A percentile compares a stretch with the other conserved stretches of the same genome.
phyloP scores from a whole-genome alignment of 2,888 invertebrate species.

The Luffia ferchaultella region DNA sequence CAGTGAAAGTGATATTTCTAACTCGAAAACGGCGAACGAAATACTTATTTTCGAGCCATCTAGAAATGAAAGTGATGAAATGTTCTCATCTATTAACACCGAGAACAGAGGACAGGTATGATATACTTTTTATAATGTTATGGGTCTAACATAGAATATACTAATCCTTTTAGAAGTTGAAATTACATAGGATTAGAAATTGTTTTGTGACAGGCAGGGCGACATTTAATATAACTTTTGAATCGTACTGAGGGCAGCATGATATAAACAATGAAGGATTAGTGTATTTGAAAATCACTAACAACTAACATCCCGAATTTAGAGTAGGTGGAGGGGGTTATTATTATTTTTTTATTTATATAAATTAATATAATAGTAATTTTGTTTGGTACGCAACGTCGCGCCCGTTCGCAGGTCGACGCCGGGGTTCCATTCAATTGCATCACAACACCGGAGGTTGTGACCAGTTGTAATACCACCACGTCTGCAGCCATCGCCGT shows the following conservation, averaged over 20 bases:
- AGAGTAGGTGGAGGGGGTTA: not conserved
- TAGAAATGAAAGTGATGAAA: not conserved
- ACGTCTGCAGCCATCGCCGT: constrained; percentile 35
- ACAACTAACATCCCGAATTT: not conserved
- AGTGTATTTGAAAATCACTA: not conserved
- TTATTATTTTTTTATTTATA: not conserved
- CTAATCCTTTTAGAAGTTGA: not conserved
- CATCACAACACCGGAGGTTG: constrained; percentile 60
- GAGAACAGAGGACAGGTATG: not conserved
- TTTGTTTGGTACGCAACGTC: not conserved
- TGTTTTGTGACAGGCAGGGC: too few relatives aligned
- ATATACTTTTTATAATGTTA: not conserved
- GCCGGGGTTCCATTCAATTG: constrained; percentile 59
- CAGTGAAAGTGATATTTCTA: not conserved
- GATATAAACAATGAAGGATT: not conserved
- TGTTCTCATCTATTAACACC: not conserved
- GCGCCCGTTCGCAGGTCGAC: constrained; percentile 36
- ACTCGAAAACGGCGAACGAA: too few relatives aligned
- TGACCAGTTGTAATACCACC: constrained; percentile 51
- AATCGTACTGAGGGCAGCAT: too few relatives aligned
- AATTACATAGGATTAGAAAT: too few relatives aligned
- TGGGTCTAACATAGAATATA: not conserved
- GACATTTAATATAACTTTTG: too few relatives aligned
- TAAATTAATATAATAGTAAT: not conserved
- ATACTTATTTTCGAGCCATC: not conserved